Evolutionary conservation across 1,140 invertebrate genomes (phyloP), one percentile per base, ranked within the genome.

Genomic region (Aradophagus sp.): DNA sequence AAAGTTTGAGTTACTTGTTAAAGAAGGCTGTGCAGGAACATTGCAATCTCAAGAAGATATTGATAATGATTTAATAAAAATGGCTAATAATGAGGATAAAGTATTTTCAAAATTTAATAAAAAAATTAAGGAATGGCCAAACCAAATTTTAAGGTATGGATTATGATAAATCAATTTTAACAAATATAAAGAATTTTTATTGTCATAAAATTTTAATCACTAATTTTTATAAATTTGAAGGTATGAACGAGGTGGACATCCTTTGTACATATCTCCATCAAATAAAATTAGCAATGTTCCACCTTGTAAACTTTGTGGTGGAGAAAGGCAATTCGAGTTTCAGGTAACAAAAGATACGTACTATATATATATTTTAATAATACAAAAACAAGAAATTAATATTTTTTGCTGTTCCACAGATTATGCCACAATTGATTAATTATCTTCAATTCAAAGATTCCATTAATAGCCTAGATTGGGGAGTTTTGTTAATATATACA

Each of bases 351-450:
- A n/a, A n/a, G n/a, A n/a, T n/a, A n/a, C 4, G 5, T 31, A 31
- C n/a, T 6, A 8, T 10, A 8, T 31, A 6, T 31, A 31, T 31
- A 2, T 31, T 31, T 23, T 23, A 23, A 23, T 23, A 23, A 5
- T n/a, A n/a, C n/a, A n/a, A n/a, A n/a, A n/a, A n/a, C n/a, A n/a
- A n/a, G n/a, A n/a, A n/a, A n/a, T n/a, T n/a, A n/a, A n/a, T n/a
- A n/a, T n/a, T n/a, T n/a, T n/a, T n/a, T n/a, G n/a, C n/a, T n/a
- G 20, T 23, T 23, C 8, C 4, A 23, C 86, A 96, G 91, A 89
- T 98, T 36, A 95, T 98, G 92, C 97, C 97, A 1, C 95, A 98
- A 84, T 83, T 97, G 35, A 80, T 99, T 14, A 91, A 91, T 76
- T 88, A 90, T 68, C 82, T 95, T 0, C 87, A 91, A 48, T 88